Evolutionary conservation across 2,113 vertebrate species (phyloP), one percentile per base, ranked within the genome.

Genomic region (Cochlearius cochlearius): DNA sequence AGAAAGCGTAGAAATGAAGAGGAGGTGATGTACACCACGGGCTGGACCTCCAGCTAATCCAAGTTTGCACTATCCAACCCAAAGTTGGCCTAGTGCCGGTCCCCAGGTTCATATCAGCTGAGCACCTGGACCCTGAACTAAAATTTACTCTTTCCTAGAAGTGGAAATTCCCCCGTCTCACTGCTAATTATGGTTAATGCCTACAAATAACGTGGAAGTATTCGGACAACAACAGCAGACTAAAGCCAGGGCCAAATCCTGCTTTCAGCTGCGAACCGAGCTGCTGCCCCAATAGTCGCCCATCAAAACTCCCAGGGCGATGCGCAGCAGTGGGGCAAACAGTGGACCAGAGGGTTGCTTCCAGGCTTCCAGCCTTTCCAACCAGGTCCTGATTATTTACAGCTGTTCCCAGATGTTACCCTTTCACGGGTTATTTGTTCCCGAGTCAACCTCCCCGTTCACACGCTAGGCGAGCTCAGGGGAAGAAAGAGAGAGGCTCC

Each of bases 391-490:
- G 60, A 47, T 76, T 77, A 66, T 91, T 85, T 74, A 92, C 96
- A 94, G 93, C 80, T 94, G 94, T 78, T 92, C 43, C 94, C 94
- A 97, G 93, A 94, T 86, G 89, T 94, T 92, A 50, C 63, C 47
- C 39, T 81, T 90, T 80, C 86, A 78, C 1, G 25, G 63, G 60
- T 36, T 90, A 62, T 52, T 97, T 91, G 60, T 45, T 92, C 81
- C 90, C 0, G 8, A 72, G 47, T 79, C 30, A 15, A 34, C 25
- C 72, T 85, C 85, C 43, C 85, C 6, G 2, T 84, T 96, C 90
- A 85, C 96, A 95, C 7, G 53, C 91, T 29, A 71, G 71, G 71
- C 26, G 8, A 82, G 74, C 92, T 76, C 66, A 5, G n/a, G 49
- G 82, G 68, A 92, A 89, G 95, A 95, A 91, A 95, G 71, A 91